Percentiles rank a stretch among this genome's conserved stretches.
Conservation (phyloP, 1,140 invertebrate species). For the Melipona quadrifasciata region DNA sequence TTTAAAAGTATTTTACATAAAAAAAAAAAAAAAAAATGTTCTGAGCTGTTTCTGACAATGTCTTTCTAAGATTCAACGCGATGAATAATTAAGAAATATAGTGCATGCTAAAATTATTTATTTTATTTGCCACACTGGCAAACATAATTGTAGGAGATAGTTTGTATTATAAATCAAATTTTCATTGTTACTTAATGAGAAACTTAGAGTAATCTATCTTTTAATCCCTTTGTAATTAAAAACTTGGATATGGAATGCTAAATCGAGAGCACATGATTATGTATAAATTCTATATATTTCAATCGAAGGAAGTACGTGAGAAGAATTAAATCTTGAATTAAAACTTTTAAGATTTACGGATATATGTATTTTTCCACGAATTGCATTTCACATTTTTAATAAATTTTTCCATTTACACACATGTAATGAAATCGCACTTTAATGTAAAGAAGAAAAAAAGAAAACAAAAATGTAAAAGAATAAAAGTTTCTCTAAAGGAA, state of each 20-base stretch:
- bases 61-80: slow-evolving; percentile 47
- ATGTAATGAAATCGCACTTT: slow-evolving; percentile 42
- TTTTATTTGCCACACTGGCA: slow-evolving; percentile 50
- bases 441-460: slow-evolving; percentile 36
- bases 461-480: background rate
- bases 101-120: slow-evolving; percentile 56
- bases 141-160: slow-evolving; percentile 43
- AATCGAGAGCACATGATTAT: slow-evolving; percentile 34
- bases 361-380: slow-evolving; percentile 63
- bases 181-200: slow-evolving; percentile 57
- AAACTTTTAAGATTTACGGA: slow-evolving; percentile 49
- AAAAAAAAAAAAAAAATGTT: slow-evolving; percentile 2
- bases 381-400: slow-evolving; percentile 64
- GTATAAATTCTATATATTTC: slow-evolving; percentile 37
- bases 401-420: slow-evolving; percentile 52
- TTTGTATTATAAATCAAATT: slow-evolving; percentile 44
- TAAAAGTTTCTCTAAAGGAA: slow-evolving; percentile 23
- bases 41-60: slow-evolving; percentile 43
- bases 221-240: slow-evolving; percentile 47
- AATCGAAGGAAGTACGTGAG: slow-evolving; percentile 24
- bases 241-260: slow-evolving; percentile 21
- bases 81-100: slow-evolving; percentile 48
- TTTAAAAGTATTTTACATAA: slow-evolving; percentile 39
- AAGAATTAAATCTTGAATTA: slow-evolving; percentile 26
- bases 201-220: slow-evolving; percentile 45